These are phyloP conservation scores for Matsumurasca onukii DNA, from an alignment of 1,140 invertebrate species.

Conservation along the genomic window DNA sequence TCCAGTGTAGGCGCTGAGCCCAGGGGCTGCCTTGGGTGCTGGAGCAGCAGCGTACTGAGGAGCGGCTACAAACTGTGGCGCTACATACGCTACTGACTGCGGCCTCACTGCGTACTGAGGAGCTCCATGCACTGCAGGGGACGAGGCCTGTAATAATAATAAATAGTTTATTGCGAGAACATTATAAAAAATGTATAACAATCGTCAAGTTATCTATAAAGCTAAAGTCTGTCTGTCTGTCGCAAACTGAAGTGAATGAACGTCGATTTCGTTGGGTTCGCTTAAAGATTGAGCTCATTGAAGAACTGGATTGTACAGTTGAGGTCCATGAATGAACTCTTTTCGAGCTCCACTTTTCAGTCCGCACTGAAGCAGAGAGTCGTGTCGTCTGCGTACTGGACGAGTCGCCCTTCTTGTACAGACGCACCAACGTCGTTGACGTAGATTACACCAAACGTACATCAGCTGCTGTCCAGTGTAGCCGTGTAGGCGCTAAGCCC, in stretches of 20 bases:
- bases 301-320: too few relatives aligned
- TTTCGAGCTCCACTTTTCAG: too few relatives aligned
- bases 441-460: not conserved
- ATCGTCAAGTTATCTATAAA: too few relatives aligned
- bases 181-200: too few relatives aligned
- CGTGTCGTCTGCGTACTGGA: too few relatives aligned
- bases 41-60: not conserved
- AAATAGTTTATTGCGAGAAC: not conserved
- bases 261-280: not conserved
- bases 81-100: not conserved
- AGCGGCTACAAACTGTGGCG: constrained; percentile 9
- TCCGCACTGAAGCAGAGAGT: too few relatives aligned
- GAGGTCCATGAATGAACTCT: too few relatives aligned
- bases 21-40: not conserved
- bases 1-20: constrained; percentile 10
- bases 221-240: not conserved
- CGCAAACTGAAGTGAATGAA: not conserved
- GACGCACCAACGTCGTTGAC: too few relatives aligned
- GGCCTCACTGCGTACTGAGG: constrained; percentile 10
- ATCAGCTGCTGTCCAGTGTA: not conserved
- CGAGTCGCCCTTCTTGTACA: too few relatives aligned
- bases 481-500: not conserved
- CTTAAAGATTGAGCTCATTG: too few relatives aligned
- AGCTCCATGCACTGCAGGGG: not conserved
- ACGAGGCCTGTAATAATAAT: constrained; percentile 7